A percentile compares a stretch with the other conserved stretches of the same genome.
Evolutionary conservation across 2,113 vertebrate species (phyloP).

Genomic region (Erythrolamprus reginae): DNA sequence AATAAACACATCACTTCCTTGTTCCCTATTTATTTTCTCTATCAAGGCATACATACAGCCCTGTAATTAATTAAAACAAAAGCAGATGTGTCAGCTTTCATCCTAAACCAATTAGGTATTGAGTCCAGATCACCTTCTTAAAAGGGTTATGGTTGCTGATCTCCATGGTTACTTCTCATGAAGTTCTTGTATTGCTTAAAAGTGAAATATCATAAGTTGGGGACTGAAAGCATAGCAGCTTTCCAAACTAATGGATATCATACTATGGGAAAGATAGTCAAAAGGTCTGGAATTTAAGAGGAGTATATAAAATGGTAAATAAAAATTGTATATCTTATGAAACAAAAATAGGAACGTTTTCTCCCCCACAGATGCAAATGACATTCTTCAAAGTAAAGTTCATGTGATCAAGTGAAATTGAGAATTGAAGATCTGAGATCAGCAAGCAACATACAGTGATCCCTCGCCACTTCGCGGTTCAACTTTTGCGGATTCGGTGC

Average conservation of each 20-base stretch:
- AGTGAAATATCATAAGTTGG: neutral
- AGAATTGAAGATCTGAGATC: neutral
- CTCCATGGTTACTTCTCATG: neutral
- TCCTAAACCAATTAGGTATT: neutral
- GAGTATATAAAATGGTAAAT: neutral
- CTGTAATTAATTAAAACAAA: neutral
- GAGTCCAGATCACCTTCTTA: neutral
- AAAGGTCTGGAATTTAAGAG: neutral
- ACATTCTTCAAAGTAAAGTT: neutral
- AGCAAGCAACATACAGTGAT: too few relatives aligned
- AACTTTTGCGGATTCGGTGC: too few relatives aligned
- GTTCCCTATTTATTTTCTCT: neutral
- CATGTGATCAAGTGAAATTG: neutral
- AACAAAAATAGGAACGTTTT: neutral
- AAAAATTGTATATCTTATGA: neutral
- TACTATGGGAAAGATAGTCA: neutral
- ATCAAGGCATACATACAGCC: neutral
- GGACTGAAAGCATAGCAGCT: neutral
- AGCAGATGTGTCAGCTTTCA: neutral
- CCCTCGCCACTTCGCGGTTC: too few relatives aligned
- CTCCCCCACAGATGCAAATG: neutral
- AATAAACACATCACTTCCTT: neutral
- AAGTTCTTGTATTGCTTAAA: neutral
- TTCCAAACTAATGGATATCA: neutral
- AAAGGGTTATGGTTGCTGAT: neutral